phyloP scores from a whole-genome alignment of 2,797 vertebrate genomes.

The Anniella stebbinsi region DNA sequence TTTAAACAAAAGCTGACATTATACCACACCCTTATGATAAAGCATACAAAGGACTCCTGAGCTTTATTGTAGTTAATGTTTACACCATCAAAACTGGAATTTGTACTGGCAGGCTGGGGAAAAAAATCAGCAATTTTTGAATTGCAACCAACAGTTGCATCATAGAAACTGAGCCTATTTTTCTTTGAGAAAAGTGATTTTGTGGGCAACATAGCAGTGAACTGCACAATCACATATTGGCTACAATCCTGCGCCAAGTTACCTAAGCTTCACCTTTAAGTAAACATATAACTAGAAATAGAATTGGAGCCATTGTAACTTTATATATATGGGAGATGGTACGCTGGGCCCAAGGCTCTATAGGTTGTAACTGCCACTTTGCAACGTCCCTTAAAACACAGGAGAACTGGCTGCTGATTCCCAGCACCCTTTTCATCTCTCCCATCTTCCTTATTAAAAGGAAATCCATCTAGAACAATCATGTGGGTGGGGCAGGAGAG shows the following conservation, averaged over 20 bases:
- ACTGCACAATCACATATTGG: neutral
- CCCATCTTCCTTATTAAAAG: too few species aligned
- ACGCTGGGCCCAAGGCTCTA: neutral
- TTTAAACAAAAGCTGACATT: conserved; percentile 8
- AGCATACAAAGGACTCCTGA: neutral
- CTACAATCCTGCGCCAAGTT: neutral
- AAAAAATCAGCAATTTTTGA: conserved; percentile 23
- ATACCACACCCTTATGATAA: neutral
- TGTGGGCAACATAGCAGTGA: neutral
- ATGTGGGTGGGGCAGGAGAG: too few species aligned
- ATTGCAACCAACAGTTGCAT: conserved; percentile 1
- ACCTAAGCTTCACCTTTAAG: neutral
- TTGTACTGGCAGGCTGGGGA: conserved; percentile 23
- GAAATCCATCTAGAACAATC: too few species aligned
- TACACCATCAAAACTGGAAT: conserved; percentile 52
- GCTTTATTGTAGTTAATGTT: conserved; percentile 49
- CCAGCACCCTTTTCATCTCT: too few species aligned
- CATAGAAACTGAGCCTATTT: neutral
- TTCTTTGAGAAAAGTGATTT: conserved; percentile 14
- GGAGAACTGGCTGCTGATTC: neutral
- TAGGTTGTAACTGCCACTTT: neutral
- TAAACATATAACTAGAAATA: neutral
- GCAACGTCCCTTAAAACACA: neutral
- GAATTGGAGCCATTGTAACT: neutral
- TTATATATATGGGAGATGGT: neutral